Evolutionary conservation across 2,888 invertebrate genomes (phyloP).

Genomic region (Entomobrya multifasciata): DNA sequence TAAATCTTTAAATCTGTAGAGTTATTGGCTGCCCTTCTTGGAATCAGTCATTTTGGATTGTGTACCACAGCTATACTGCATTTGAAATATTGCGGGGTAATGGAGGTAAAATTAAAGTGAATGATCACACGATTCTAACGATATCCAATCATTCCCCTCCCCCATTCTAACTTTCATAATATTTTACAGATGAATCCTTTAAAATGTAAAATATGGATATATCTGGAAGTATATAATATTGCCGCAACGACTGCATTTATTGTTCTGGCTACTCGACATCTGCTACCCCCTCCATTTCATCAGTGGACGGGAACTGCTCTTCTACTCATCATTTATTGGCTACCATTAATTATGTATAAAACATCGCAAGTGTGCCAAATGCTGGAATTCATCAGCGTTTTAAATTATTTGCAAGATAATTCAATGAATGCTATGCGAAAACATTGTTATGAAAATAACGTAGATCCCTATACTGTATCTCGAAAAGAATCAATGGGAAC

Average conservation of each 20-base stretch:
- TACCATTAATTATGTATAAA: conserved; percentile 72
- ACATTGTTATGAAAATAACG: conserved; percentile 10
- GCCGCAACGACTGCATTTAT: conserved; percentile 61
- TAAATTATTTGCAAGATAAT: conserved; percentile 47
- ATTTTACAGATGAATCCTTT: conserved; percentile 56
- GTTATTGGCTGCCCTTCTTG: conserved; percentile 41
- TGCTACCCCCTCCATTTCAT: conserved; percentile 68
- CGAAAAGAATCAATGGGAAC: background rate
- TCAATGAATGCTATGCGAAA: conserved; percentile 4
- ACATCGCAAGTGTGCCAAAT: conserved; percentile 67
- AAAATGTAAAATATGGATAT: conserved; percentile 66
- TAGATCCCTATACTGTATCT: background rate
- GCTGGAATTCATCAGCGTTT: conserved; percentile 53
- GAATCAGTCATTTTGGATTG: conserved; percentile 61
- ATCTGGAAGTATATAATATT: conserved; percentile 67
- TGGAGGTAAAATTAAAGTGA: no score
- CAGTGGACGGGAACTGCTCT: conserved; percentile 67
- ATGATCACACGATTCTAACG: no score
- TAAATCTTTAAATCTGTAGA: conserved; percentile 40
- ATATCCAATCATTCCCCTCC: no score
- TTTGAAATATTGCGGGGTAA: conserved; percentile 59
- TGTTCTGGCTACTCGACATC: conserved; percentile 51
- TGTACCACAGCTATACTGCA: conserved; percentile 63
- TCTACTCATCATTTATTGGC: conserved; percentile 73
- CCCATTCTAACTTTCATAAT: background rate